These are phyloP conservation scores for Parapsyche elsis DNA, from an alignment of 1,140 invertebrate genomes.

Conservation along the genomic window DNA sequence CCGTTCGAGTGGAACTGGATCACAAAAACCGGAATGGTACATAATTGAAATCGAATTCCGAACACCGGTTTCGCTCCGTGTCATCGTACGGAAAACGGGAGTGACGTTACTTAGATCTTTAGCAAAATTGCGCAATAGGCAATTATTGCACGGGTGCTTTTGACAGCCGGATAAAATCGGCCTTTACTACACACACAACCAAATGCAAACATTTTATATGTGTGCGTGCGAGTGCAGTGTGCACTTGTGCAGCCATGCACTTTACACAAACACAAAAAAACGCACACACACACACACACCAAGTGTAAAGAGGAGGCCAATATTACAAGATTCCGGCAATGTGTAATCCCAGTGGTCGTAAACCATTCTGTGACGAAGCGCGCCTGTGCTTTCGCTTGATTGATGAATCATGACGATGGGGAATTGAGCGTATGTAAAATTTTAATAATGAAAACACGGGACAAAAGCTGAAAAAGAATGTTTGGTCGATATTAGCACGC, in stretches of 20 bases:
- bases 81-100: background rate
- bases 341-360: background rate
- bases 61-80: background rate
- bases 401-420: too few relatives aligned
- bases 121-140: background rate
- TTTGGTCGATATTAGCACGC: background rate
- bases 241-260: background rate
- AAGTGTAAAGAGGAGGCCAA: constrained; percentile 3
- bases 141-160: too few relatives aligned
- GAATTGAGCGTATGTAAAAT: too few relatives aligned
- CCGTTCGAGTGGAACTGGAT: background rate
- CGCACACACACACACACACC: background rate
- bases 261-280: constrained; percentile 5
- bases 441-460: too few relatives aligned
- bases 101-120: background rate
- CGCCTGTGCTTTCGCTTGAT: too few relatives aligned
- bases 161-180: too few relatives aligned
- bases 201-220: too few relatives aligned
- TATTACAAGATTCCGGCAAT: constrained; percentile 8
- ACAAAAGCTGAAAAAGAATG: background rate
- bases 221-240: background rate
- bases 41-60: constrained; percentile 20
- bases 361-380: background rate
- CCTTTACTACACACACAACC: too few relatives aligned
- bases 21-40: background rate